Evolutionary conservation across 2,797 vertebrate genomes (phyloP), one percentile per base, ranked within the genome.

Genomic region (Sparus aurata): DNA sequence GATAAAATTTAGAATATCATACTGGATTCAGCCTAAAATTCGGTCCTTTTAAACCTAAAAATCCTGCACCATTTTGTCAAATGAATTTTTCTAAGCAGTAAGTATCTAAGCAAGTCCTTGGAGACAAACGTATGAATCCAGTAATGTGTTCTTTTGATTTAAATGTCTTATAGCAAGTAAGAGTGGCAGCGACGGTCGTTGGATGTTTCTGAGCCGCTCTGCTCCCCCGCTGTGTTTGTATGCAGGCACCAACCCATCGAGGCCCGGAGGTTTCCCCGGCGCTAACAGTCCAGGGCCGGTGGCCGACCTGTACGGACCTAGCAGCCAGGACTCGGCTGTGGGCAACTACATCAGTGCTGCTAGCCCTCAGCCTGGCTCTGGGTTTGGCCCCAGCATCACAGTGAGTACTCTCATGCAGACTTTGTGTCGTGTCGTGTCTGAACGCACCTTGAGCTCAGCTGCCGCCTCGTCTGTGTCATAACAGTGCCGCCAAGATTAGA

Each of bases 231-330:
- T 93, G 85, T 96, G 96, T 97, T 97, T 97, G 93, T 96, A 93
- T 94, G 95, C 96, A 98, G 98, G 98, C 93, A 94, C 96, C 96
- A 98, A 97, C 95, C 97, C 97, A 27, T 96, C 97, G 79, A 97
- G 98, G 92, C 98, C 98, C 52, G 97, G 97, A 94, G 98, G 96
- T 83, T 99, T 98, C 92, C 98, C 97, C 12, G 97, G 97, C 79
- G 96, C 98, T 91, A 99, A 97, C 96, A 99, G 98, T 95, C 98
- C 98, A 77, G 98, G 98, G 82, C 98, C 98, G 23, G 97, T 99
- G 85, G 97, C 97, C 69, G 98, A 99, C 91, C 95, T 99, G 93
- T 98, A 98, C 77, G 97, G 97, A 90, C 96, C 97, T 52, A 96
- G 96, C 94, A 98, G 96, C 95, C 98, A 99, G 95, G 98, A 99